Evolutionary conservation across 2,113 vertebrate species (phyloP).

Genomic region (Pseudorhombus dupliciocellatus): DNA sequence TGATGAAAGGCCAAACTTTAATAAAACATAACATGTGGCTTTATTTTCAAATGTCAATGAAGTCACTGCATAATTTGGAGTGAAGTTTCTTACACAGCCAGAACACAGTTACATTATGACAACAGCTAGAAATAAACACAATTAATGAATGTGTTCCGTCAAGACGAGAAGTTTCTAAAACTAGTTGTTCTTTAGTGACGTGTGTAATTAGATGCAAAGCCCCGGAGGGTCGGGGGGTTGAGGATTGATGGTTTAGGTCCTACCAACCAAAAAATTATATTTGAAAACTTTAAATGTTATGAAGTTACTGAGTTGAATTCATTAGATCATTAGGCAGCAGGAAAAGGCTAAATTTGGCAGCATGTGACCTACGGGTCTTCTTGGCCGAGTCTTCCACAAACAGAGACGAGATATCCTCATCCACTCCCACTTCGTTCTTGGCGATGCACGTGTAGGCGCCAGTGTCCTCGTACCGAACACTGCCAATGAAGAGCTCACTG

Average conservation of each 20-base stretch:
- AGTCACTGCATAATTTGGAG: neutral
- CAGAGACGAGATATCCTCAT: conserved; percentile 96
- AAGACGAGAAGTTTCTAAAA: too few relatives aligned
- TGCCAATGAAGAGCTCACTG: conserved; percentile 91
- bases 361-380: conserved; percentile 89
- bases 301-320: neutral
- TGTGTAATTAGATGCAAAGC: too few relatives aligned
- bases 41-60: conserved; percentile 2
- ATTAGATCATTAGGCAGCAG: too few relatives aligned
- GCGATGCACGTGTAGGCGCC: conserved; percentile 98
- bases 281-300: too few relatives aligned
- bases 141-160: neutral
- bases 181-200: neutral
- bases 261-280: too few relatives aligned
- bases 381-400: conserved; percentile 95
- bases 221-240: too few relatives aligned
- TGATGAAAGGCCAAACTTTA: conserved; percentile 25
- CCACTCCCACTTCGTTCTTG: conserved; percentile 96
- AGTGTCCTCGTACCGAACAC: conserved; percentile 95
- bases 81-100: neutral
- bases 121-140: neutral
- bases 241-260: too few relatives aligned
- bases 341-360: neutral
- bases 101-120: neutral
- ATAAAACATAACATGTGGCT: conserved; percentile 18